Conservation (phyloP, 2,797 vertebrate genomes). For the Crax fasciolata region DNA sequence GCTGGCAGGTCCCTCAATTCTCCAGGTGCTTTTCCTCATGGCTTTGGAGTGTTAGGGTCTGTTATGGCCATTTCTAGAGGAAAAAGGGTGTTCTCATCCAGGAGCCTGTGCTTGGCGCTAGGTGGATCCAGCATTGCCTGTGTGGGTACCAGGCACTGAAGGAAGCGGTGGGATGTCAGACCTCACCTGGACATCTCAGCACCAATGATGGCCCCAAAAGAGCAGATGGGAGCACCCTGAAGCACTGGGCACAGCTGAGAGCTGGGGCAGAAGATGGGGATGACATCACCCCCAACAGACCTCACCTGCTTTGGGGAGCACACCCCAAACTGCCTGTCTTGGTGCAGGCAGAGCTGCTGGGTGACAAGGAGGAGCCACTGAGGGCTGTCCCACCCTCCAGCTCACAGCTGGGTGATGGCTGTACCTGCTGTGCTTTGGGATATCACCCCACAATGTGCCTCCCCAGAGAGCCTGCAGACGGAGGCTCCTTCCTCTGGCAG, state of each 20-base stretch:
- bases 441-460: rapidly evolving
- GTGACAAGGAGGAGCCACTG: neutral
- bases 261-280: neutral
- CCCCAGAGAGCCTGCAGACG: neutral
- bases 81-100: neutral
- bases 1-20: neutral
- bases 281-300: neutral
- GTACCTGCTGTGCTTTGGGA: neutral
- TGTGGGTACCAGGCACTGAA: neutral
- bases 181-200: neutral
- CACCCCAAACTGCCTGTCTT: neutral
- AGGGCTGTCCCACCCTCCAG: neutral
- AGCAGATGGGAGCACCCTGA: neutral
- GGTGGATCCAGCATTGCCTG: rapidly evolving
- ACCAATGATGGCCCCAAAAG: neutral
- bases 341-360: neutral
- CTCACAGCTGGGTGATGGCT: rapidly evolving
- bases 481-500: neutral
- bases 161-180: neutral
- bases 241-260: neutral
- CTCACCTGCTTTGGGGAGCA: neutral
- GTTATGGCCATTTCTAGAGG: neutral
- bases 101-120: neutral
- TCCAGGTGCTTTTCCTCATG: neutral
- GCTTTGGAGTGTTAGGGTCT: neutral